phyloP scores from a whole-genome alignment of 2,113 vertebrate genomes.

The Nannobrachium achirus region DNA sequence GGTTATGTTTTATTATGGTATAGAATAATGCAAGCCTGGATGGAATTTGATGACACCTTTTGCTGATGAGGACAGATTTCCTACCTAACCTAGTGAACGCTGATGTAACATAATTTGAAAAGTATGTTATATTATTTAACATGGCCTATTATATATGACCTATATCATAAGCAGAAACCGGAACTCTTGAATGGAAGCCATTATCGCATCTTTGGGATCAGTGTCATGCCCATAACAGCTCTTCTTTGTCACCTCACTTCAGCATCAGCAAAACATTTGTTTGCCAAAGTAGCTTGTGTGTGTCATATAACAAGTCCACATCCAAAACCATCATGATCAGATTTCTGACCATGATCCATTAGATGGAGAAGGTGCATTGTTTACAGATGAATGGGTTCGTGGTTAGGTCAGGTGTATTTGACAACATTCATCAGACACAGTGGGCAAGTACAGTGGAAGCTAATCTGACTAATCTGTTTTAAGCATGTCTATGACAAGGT shows the following conservation, averaged over 20 bases:
- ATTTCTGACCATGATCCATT: not conserved
- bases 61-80: too few species aligned
- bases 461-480: constrained; percentile 41
- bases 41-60: too few species aligned
- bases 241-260: not conserved
- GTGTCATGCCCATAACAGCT: not conserved
- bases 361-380: not conserved
- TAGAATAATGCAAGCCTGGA: too few species aligned
- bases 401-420: constrained; percentile 34
- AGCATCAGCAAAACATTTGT: not conserved
- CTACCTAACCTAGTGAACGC: not conserved
- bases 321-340: not conserved
- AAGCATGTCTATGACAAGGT: constrained; percentile 18
- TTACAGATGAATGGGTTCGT: not conserved
- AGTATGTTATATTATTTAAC: not conserved
- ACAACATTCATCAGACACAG: constrained; percentile 27
- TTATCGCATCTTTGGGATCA: constrained; percentile 1
- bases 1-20: too few species aligned
- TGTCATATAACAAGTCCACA: not conserved
- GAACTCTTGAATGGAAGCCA: not conserved
- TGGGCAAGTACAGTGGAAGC: not conserved
- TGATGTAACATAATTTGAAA: not conserved
- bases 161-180: too few species aligned
- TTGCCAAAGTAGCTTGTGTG: not conserved
- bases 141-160: not conserved